These are phyloP conservation scores for Eubasilissa regina DNA, from an alignment of 1,140 invertebrate genomes.

Conservation along the genomic window DNA sequence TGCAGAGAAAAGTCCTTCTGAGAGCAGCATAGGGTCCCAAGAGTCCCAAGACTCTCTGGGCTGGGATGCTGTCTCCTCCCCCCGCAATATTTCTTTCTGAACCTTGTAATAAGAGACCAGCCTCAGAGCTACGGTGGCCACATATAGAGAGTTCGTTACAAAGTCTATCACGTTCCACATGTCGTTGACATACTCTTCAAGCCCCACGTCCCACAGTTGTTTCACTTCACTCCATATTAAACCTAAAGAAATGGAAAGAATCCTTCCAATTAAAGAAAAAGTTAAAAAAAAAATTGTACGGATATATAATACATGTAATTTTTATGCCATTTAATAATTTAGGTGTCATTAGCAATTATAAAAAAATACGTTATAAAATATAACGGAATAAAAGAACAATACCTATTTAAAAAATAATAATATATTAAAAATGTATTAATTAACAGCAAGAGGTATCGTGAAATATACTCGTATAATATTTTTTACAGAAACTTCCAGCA, in stretches of 20 bases:
- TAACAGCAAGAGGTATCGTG: too few species aligned
- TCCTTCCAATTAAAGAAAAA: too few species aligned
- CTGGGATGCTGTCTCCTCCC: conserved; percentile 73
- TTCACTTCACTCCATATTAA: conserved; percentile 99
- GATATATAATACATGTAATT: too few species aligned
- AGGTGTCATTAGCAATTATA: too few species aligned
- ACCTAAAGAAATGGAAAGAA: conserved; percentile 74
- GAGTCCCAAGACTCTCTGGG: conserved; percentile 93
- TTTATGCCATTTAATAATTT: too few species aligned
- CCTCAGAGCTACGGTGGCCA: conserved; percentile 94
- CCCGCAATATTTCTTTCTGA: conserved; percentile 76
- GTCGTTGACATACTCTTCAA: conserved; percentile 95
- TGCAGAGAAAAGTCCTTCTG: conserved; percentile 96
- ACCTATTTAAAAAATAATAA: too few species aligned
- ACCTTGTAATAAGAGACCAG: conserved; percentile 94
- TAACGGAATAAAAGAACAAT: too few species aligned
- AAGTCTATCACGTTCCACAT: conserved; percentile 99
- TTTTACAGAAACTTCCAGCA: too few species aligned
- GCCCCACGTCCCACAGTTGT: conserved; percentile 97
- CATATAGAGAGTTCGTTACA: conserved; percentile 97
- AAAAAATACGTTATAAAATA: too few species aligned
- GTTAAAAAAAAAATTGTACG: too few species aligned
- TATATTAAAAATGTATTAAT: too few species aligned
- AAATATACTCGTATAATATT: too few species aligned
- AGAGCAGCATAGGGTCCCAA: conserved; percentile 97